Conservation (phyloP, 2,797 vertebrate species). For the Sciaenops ocellatus region DNA sequence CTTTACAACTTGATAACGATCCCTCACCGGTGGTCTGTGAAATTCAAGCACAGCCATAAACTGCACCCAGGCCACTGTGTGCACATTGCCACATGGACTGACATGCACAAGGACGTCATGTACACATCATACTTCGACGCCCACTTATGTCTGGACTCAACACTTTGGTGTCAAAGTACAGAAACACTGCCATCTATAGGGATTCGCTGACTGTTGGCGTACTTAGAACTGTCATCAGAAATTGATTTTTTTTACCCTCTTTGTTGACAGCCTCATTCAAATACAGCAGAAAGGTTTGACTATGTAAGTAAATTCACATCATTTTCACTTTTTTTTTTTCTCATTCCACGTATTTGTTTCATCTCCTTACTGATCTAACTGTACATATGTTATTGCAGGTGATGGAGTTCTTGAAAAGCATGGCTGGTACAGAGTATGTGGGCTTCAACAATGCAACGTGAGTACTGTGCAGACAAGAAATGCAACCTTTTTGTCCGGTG, state of each 20-base stretch:
- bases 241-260: conserved; percentile 23
- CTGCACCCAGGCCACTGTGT: conserved; percentile 10
- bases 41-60: conserved; percentile 69
- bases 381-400: conserved; percentile 79
- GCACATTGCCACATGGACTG: conserved; percentile 39
- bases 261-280: conserved; percentile 86
- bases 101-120: conserved; percentile 20
- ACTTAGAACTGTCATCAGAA: neutral
- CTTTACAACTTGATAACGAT: conserved; percentile 57
- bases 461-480: conserved; percentile 63
- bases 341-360: neutral
- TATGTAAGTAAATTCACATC: conserved; percentile 85
- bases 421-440: conserved; percentile 90
- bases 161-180: conserved; percentile 38
- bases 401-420: conserved; percentile 90
- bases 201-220: neutral
- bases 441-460: conserved; percentile 95
- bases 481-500: neutral
- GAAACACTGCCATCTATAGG: conserved; percentile 79
- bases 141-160: neutral
- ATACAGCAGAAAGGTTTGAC: conserved; percentile 93
- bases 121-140: conserved; percentile 12
- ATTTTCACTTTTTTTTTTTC: neutral
- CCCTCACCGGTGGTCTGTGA: conserved; percentile 40
- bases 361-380: neutral